These are phyloP conservation scores for Stigmatopora nigra DNA, from an alignment of 2,113 vertebrate genomes.

Conservation along the genomic window DNA sequence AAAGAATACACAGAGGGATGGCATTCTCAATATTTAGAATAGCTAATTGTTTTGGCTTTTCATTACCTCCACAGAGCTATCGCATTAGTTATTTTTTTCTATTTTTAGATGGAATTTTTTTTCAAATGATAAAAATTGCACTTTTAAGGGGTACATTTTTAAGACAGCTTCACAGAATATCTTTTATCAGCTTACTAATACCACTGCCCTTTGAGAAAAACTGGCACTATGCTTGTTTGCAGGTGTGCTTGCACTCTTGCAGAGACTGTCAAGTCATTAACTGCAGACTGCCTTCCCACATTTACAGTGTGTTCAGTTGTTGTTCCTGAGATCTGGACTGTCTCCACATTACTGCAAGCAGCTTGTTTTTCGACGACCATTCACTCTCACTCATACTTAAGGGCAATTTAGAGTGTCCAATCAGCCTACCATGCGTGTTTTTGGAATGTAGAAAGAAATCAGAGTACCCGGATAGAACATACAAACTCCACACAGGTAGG, in stretches of 20 bases:
- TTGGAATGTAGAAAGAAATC: too few relatives aligned
- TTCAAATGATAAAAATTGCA: constrained; percentile 19
- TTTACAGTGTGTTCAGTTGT: constrained; percentile 14
- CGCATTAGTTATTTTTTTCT: constrained; percentile 15
- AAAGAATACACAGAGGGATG: constrained; percentile 3
- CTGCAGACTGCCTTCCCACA: constrained; percentile 21
- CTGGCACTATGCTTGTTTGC: constrained; percentile 28
- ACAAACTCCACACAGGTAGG: too few relatives aligned
- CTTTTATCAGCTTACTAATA: constrained; percentile 42
- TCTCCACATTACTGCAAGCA: background rate
- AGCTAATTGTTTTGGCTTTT: constrained; percentile 26
- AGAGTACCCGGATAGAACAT: too few relatives aligned
- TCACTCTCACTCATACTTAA: too few relatives aligned
- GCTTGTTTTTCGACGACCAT: too few relatives aligned
- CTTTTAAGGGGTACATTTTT: constrained; percentile 9
- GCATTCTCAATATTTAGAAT: constrained; percentile 22
- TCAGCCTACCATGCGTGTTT: too few relatives aligned
- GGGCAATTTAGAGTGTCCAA: too few relatives aligned
- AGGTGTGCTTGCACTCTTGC: constrained; percentile 15
- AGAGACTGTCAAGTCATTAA: constrained; percentile 17
- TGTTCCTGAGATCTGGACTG: background rate
- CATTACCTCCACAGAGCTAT: constrained; percentile 8
- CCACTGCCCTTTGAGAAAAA: constrained; percentile 14
- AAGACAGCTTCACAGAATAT: constrained; percentile 28
- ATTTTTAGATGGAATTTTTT: constrained; percentile 33